Evolutionary conservation across 2,888 invertebrate species (phyloP), one percentile per base, ranked within the genome.

Genomic region (Palloptera scutellata): DNA sequence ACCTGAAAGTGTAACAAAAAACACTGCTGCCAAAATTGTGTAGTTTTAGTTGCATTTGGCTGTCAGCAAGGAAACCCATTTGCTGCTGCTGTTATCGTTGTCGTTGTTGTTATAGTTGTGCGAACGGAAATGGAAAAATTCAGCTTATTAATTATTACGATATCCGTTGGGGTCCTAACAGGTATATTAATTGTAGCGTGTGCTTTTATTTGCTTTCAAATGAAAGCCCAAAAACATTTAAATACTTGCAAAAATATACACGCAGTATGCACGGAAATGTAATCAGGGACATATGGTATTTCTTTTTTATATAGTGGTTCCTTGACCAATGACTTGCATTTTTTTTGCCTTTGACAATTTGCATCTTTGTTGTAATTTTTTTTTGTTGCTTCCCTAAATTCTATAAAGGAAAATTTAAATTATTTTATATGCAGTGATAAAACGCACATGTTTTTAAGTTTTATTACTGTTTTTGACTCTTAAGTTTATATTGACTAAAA

Each of bases 261-360:
- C 10, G 11, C 13, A 48, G 1, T 20, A 11, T 78, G 75, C 78
- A 74, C 78, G 73, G 74, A 74, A 78, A 73, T 77, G 72, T 74
- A 75, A 78, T 78, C 77, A 78, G 78, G 77, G 77, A 77, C 77
- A 78, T 76, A 30, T 30, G 75, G n/a, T n/a, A n/a, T n/a, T n/a
- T n/a, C n/a, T n/a, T 78, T 73, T 73, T 75, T 73, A 73, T 77
- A 70, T 64, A 74, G 55, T 57, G 53, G 64, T 15, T 15, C 43
- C 60, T 57, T 48, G 52, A 41, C 51, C 64, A 58, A 58, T 54
- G 58, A 64, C 48, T 64, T 63, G 42, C 42, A 59, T 42, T 53
- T 51, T 51, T 52, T 30, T 58, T 64, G 9, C 42, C 10, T 58
- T 61, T 52, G 52, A 17, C 48, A 42, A 45, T n/a, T n/a, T n/a